phyloP scores from a whole-genome alignment of 2,888 invertebrate species.

The Noctua janthina region DNA sequence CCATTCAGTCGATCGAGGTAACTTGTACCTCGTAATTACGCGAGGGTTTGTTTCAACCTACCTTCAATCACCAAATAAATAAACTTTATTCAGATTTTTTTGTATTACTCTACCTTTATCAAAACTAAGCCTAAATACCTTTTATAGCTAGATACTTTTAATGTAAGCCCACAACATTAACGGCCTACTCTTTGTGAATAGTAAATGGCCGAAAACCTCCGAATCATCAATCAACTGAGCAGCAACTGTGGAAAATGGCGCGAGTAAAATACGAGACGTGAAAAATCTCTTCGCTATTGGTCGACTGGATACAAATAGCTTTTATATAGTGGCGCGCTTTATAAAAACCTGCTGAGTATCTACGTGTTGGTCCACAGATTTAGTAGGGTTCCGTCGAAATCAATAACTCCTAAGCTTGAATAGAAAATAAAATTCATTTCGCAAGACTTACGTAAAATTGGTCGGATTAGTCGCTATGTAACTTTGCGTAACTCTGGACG shows the following conservation, averaged over 20 bases:
- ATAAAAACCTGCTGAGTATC: slow-evolving; percentile 42
- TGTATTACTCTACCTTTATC: slow-evolving; percentile 6
- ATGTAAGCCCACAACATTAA: slow-evolving; percentile 59
- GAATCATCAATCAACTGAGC: slow-evolving; percentile 60
- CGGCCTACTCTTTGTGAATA: slow-evolving; percentile 60
- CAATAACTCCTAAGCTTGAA: slow-evolving; percentile 25
- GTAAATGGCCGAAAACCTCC: slow-evolving; percentile 53
- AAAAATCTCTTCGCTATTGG: slow-evolving; percentile 64
- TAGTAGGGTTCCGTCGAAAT: slow-evolving; percentile 16
- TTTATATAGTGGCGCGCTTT: slow-evolving; percentile 52
- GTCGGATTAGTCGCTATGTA: neutral
- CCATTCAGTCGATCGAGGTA: slow-evolving; percentile 41
- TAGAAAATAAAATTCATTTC: slow-evolving; percentile 23
- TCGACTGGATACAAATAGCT: slow-evolving; percentile 60
- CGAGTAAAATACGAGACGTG: slow-evolving; percentile 54
- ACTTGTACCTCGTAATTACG: slow-evolving; percentile 38
- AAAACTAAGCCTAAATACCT: slow-evolving; percentile 29
- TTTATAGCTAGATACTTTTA: slow-evolving; percentile 42
- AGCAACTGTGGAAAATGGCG: slow-evolving; percentile 57
- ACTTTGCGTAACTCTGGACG: slow-evolving; percentile 7
- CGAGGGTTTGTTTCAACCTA: slow-evolving; percentile 32
- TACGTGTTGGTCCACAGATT: slow-evolving; percentile 28
- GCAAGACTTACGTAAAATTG: slow-evolving; percentile 1
- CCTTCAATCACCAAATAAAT: neutral
- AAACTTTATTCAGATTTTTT: neutral